Percentiles rank a stretch among this genome's conserved stretches.
phyloP scores from a whole-genome alignment of 1,140 invertebrate genomes.

The Zelostemma sp. region DNA sequence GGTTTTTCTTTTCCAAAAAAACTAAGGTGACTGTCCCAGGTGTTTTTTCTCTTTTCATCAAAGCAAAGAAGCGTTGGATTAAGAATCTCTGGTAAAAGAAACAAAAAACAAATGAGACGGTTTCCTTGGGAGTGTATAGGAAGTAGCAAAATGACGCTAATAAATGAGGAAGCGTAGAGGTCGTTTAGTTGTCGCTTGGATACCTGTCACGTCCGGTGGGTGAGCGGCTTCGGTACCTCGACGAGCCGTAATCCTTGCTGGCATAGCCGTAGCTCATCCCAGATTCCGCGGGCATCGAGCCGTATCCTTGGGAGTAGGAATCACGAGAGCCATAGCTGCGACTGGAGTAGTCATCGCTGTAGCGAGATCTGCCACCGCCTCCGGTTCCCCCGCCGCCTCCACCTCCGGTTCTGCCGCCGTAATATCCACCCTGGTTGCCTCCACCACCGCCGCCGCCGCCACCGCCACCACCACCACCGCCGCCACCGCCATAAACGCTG shows the following conservation, averaged over 20 bases:
- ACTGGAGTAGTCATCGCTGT: slow-evolving; percentile 54
- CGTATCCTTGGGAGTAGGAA: slow-evolving; percentile 57
- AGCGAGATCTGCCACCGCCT: slow-evolving; percentile 61
- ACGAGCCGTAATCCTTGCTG: slow-evolving; percentile 64
- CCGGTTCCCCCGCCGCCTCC: slow-evolving; percentile 62
- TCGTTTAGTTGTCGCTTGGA: slow-evolving; percentile 53
- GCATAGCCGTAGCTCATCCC: slow-evolving; percentile 61
- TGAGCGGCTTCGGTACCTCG: slow-evolving; percentile 72
- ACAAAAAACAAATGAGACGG: neutral
- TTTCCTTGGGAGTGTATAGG: neutral
- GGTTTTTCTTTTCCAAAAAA: too few relatives aligned
- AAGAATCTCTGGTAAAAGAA: neutral
- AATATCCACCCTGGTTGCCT: slow-evolving; percentile 67
- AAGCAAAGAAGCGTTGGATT: neutral
- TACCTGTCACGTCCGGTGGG: slow-evolving; percentile 72
- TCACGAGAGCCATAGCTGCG: slow-evolving; percentile 50
- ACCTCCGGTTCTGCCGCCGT: slow-evolving; percentile 64
- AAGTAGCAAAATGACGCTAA: neutral
- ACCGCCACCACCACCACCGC: slow-evolving; percentile 64
- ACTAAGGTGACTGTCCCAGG: neutral
- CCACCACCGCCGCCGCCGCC: slow-evolving; percentile 69
- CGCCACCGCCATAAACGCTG: slow-evolving; percentile 68
- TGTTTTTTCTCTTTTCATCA: too few relatives aligned
- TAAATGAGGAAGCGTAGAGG: slow-evolving; percentile 8
- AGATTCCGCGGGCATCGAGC: slow-evolving; percentile 54